Base-by-base conservation (phyloP, 2,113 vertebrate species). In the Charina bottae region DNA sequence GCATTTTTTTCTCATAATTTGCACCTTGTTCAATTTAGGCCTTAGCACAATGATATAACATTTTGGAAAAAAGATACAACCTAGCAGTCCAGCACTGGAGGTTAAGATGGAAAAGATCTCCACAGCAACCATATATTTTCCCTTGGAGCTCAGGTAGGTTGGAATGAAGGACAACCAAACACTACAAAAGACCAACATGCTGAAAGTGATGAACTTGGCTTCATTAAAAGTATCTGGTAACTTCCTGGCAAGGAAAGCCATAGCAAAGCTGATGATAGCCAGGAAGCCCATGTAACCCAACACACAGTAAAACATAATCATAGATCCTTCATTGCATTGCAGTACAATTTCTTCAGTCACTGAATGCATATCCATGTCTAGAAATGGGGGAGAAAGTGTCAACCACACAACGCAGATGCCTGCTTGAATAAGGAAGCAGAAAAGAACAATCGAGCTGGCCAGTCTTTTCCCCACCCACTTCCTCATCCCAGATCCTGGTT, bases 111-210 rank as follows among this genome's bases (percentile, higher is more conserved):
- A 55, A 28, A 86, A 86, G 28, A 86, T 55, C 84, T 86, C 84
- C 26, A 86, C 84, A 86, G 84, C 49, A 55, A 86, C 28, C 54
- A 54, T n/a, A n/a, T 55, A 17, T 55, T 55, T 86, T 53, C 83
- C 46, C 2, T 86, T 86, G 84, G 84, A 54, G n/a, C 84, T 86
- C 26, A 86, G 12, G 53, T 55, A 86, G 26, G 53, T 54, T 86
- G 84, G 49, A 55, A 55, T 7, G 49, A 86, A 86, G 28, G 84
- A 86, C 7, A 55, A 8, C 53, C 49, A 86, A 86, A n/a, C 84
- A 86, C 84, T 86, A 17, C 84, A 86, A 55, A 55, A 86, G 49
- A 86, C 49, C 49, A 86, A 86, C 85, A 58, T 87, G 19, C 85
- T 58, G 54, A 87, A 87, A 37, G 55, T 56, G n/a, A 87, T 87